These are phyloP conservation scores for Lasioglossum baleicum DNA, from an alignment of 1,140 invertebrate genomes.

Conservation along the genomic window DNA sequence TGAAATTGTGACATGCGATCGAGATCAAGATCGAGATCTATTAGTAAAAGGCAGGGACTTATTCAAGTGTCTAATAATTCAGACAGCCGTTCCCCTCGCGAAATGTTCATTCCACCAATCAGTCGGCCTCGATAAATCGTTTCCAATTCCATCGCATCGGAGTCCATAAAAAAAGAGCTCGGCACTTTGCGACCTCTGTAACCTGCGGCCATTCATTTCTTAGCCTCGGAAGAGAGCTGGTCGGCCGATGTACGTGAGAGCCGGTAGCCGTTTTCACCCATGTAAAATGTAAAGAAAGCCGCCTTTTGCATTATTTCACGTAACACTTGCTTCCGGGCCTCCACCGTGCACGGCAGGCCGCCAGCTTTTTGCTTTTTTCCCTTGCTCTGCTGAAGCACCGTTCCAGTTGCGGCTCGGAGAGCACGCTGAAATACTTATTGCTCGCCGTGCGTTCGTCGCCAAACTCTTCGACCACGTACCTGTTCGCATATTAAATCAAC, in stretches of 20 bases:
- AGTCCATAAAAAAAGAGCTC: constrained; percentile 13
- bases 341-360: background rate
- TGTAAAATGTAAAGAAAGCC: constrained; percentile 61
- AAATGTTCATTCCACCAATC: background rate
- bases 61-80: no score
- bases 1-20: no score
- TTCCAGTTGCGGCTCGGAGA: background rate
- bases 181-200: constrained; percentile 19
- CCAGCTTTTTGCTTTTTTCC: background rate
- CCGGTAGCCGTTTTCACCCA: constrained; percentile 25
- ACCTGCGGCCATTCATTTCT: constrained; percentile 36
- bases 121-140: constrained; percentile 20
- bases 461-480: background rate
- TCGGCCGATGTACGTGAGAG: background rate
- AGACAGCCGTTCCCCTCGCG: no score
- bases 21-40: no score
- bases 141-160: constrained; percentile 31
- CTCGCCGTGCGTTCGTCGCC: background rate
- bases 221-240: background rate
- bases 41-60: no score
- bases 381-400: background rate
- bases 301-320: constrained; percentile 57
- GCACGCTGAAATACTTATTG: constrained; percentile 58
- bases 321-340: constrained; percentile 24
- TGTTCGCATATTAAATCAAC: constrained; percentile 26